Evolutionary conservation across 2,797 vertebrate species (phyloP).

Genomic region (Chelon auratus): DNA sequence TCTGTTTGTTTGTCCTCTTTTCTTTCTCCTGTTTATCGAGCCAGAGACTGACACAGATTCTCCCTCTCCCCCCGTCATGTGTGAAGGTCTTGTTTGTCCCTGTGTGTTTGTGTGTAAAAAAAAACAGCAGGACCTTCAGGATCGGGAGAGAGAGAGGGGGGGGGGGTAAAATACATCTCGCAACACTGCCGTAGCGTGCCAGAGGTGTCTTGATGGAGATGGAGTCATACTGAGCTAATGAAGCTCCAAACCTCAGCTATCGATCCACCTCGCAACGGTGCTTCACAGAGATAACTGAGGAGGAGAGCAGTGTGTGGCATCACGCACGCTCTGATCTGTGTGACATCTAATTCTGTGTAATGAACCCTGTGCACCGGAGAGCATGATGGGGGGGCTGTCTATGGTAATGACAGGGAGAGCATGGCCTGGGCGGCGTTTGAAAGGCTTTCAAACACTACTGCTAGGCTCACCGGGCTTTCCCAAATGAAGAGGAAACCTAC

Average conservation of each 20-base stretch:
- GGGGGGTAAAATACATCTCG: constrained; percentile 69
- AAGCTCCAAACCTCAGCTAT: constrained; percentile 81
- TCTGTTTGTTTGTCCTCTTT: constrained; percentile 68
- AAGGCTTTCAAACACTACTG: constrained; percentile 61
- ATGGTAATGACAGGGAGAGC: constrained; percentile 76
- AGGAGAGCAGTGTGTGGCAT: constrained; percentile 76
- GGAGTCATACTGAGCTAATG: constrained; percentile 80
- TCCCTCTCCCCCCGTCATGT: constrained; percentile 29
- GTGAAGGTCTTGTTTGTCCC: constrained; percentile 67
- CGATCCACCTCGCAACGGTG: constrained; percentile 75
- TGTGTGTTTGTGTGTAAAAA: constrained; percentile 63
- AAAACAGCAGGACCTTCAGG: constrained; percentile 73
- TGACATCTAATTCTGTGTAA: constrained; percentile 83
- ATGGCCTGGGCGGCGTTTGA: constrained; percentile 63
- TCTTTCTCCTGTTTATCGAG: constrained; percentile 69
- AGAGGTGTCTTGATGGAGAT: constrained; percentile 77
- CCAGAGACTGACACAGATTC: constrained; percentile 54
- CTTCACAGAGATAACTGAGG: constrained; percentile 79
- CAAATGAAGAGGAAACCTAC: constrained; percentile 35
- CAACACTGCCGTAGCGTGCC: constrained; percentile 63
- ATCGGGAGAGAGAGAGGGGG: constrained; percentile 11
- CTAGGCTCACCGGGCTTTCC: constrained; percentile 49
- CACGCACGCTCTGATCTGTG: constrained; percentile 78
- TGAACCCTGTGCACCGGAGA: constrained; percentile 77
- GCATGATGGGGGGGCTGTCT: constrained; percentile 73